phyloP scores from a whole-genome alignment of 1,140 invertebrate species.

The Trinorchestia longiramus region DNA sequence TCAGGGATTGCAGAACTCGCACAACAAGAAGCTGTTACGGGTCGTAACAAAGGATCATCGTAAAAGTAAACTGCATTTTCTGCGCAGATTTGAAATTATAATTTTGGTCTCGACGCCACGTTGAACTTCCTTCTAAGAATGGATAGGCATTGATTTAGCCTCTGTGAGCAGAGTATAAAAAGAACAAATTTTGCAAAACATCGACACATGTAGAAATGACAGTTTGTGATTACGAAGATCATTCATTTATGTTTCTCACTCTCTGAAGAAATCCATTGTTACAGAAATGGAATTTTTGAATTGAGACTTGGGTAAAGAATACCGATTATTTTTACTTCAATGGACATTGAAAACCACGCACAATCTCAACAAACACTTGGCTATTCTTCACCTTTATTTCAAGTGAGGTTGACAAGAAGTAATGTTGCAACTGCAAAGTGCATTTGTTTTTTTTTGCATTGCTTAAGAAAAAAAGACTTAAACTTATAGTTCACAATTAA shows the following conservation, averaged over 20 bases:
- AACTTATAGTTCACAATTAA: not conserved
- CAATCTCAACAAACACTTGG: not conserved
- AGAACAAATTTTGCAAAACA: not conserved
- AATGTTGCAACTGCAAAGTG: not conserved
- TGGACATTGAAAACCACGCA: not conserved
- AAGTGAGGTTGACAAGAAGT: not conserved
- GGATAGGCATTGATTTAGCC: not conserved
- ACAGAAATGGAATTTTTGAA: not conserved
- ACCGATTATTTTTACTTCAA: not conserved
- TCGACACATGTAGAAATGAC: not conserved
- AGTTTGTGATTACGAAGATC: not conserved
- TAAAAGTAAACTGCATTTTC: not conserved
- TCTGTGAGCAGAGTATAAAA: not conserved
- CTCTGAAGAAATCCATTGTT: not conserved
- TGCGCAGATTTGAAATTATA: not conserved
- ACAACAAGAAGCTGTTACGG: too few relatives aligned
- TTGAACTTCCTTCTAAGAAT: not conserved
- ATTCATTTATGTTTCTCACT: not conserved
- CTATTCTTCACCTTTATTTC: not conserved
- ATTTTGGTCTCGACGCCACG: not conserved
- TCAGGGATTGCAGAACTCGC: too few relatives aligned
- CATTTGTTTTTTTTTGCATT: not conserved
- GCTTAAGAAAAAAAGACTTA: not conserved
- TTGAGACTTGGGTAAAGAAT: not conserved
- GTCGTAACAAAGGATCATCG: not conserved